Base-by-base conservation (phyloP, 2,113 vertebrate species). In the Anarhynchus alexandrinus region DNA sequence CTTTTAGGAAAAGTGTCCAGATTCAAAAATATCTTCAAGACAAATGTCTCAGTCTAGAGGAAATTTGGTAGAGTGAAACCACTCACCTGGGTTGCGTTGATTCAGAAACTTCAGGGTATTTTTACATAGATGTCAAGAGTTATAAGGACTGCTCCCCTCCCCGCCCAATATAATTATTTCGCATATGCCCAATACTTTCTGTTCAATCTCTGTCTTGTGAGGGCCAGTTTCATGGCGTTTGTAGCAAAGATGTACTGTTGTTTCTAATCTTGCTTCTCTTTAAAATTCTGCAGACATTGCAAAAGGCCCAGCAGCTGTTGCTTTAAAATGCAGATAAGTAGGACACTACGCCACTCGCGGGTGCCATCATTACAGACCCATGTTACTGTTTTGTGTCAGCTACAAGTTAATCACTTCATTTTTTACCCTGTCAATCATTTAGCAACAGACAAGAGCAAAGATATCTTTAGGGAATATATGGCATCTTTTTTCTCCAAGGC, bases 261-360 rank as follows among this genome's bases (percentile, higher is more conserved):
- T 88, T 96, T 88, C 86, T 95, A 90, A 94, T 90, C 70, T 90
- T 86, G 64, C 40, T 90, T 90, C 85, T 66, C 81, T 88, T 89
- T 82, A 86, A 81, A 92, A 94, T 96, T 93, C 86, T 94, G 77
- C 92, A 87, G 86, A 81, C 51, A 51, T 65, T 92, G 83, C 89
- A 93, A 71, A 92, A 86, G 34, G 57, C 73, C 36, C 69, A 69
- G 70, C 80, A 94, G 90, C 92, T 96, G 93, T 80, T 94, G 90
- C 86, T 95, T 96, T 95, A 96, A 91, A 93, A 96, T 91, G 90
- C 92, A 74, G 74, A 87, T 86, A 95, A 94, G 90, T 90, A 91
- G 92, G 94, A 94, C 92, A 76, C 69, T 80, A 20, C 88, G 77
- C 45, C 78, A 91, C 71, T 93, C 5, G 5, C 0, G 6, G 78